phyloP scores from a whole-genome alignment of 2,888 invertebrate species.

The Alitta virens region DNA sequence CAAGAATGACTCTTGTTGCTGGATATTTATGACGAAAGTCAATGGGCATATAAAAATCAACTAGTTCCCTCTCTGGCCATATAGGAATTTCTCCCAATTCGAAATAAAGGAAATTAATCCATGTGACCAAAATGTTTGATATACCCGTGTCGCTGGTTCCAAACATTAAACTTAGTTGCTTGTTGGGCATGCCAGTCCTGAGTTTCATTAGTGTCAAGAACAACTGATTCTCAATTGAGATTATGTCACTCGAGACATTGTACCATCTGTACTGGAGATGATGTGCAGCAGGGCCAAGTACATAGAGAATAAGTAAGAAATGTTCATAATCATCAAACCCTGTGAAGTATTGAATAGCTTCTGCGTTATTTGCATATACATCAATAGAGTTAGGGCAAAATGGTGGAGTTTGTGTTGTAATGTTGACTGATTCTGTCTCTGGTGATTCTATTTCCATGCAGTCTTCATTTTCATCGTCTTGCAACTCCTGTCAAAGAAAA shows the following conservation, averaged over 20 bases:
- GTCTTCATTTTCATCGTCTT: too few relatives aligned
- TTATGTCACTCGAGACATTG: background rate
- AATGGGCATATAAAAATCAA: background rate
- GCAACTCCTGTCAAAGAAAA: too few relatives aligned
- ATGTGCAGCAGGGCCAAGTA: too few relatives aligned
- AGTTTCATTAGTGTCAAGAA: background rate
- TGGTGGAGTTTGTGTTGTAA: too few relatives aligned
- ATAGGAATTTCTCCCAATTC: background rate
- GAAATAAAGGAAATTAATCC: background rate
- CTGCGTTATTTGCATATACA: too few relatives aligned
- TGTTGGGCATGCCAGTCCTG: background rate
- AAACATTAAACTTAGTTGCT: background rate
- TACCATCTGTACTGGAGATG: too few relatives aligned
- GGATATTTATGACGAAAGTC: background rate
- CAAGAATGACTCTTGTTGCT: background rate
- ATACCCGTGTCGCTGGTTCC: background rate
- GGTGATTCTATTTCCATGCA: too few relatives aligned
- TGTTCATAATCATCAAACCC: too few relatives aligned
- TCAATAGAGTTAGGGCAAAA: too few relatives aligned
- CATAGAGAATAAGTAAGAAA: too few relatives aligned
- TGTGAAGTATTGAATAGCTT: too few relatives aligned
- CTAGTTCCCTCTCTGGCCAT: background rate
- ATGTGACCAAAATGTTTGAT: background rate
- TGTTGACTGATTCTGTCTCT: too few relatives aligned
- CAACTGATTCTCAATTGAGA: background rate